A percentile compares a stretch with the other conserved stretches of the same genome.
These are phyloP conservation scores for Rhegmatorhina hoffmannsi DNA, from an alignment of 2,113 vertebrate species.

Conservation along the genomic window DNA sequence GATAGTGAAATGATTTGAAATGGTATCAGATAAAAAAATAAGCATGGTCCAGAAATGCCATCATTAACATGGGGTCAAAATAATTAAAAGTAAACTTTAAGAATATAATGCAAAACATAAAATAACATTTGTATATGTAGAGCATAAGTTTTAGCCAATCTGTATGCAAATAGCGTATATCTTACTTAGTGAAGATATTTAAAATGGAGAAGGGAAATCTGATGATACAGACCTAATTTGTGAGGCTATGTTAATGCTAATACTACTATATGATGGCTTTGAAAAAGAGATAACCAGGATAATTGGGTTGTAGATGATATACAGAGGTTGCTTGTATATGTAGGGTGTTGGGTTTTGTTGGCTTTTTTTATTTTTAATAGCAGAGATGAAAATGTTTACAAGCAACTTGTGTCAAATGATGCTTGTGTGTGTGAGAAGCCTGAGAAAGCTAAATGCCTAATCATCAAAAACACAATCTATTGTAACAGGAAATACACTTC, in stretches of 20 bases:
- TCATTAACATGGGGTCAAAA: background rate
- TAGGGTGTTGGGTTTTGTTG: fast-evolving
- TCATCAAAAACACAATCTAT: background rate
- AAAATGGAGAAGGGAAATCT: background rate
- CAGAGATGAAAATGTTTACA: background rate
- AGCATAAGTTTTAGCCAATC: background rate
- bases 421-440: background rate
- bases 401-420: background rate
- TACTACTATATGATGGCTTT: background rate
- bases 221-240: background rate
- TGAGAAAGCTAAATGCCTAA: background rate
- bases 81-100: background rate
- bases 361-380: background rate
- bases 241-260: background rate
- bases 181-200: background rate
- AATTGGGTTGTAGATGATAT: background rate
- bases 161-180: background rate
- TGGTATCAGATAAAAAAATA: background rate
- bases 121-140: background rate
- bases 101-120: background rate
- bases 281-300: background rate
- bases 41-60: background rate
- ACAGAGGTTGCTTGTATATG: fast-evolving
- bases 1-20: background rate
- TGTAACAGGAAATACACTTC: background rate